These are phyloP conservation scores for Pomatostomus ruficeps DNA, from an alignment of 2,113 vertebrate genomes.

Conservation along the genomic window DNA sequence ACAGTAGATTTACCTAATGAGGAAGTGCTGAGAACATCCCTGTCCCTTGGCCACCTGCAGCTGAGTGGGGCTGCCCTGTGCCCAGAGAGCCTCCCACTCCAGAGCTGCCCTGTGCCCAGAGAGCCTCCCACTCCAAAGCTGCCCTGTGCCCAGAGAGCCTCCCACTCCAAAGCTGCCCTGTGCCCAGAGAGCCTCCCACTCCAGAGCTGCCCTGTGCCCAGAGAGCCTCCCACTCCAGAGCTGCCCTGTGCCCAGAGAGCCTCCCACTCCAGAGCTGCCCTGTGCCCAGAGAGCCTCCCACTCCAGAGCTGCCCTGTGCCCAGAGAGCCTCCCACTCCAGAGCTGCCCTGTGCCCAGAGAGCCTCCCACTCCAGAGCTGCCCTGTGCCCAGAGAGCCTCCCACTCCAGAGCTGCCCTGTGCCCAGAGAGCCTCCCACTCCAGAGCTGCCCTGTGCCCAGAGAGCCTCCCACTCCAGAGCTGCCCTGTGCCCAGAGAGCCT, in stretches of 20 bases:
- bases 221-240: not conserved
- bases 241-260: accelerated
- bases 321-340: too few relatives aligned
- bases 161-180: not conserved
- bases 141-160: not conserved
- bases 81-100: not conserved
- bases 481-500: not conserved
- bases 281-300: not conserved
- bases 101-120: accelerated
- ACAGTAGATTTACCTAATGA: not conserved
- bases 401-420: too few relatives aligned
- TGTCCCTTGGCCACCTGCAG: not conserved
- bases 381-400: accelerated
- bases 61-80: not conserved
- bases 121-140: too few relatives aligned
- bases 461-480: too few relatives aligned
- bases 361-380: not conserved
- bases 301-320: not conserved
- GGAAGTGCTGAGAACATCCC: not conserved
- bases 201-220: too few relatives aligned
- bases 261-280: too few relatives aligned
- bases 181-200: accelerated
- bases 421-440: not conserved
- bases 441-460: accelerated
- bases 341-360: not conserved